Base-by-base conservation (phyloP, 37 sponge, comb jelly and placozoan genomes). In the Diacarnus erythraeanus region DNA sequence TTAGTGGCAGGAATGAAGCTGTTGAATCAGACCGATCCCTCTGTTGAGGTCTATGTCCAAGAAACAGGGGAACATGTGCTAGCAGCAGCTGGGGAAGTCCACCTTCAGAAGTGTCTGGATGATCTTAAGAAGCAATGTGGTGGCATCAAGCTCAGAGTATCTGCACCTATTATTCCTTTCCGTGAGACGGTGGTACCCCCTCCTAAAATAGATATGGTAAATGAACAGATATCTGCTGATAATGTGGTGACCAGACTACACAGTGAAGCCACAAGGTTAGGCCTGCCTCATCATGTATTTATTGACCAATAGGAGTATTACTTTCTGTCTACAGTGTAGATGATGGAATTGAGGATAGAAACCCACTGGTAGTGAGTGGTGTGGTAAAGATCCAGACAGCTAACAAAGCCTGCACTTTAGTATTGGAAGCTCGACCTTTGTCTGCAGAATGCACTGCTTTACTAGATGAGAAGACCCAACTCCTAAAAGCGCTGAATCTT, bases 81-180 rank as follows among this genome's bases (percentile, higher is more conserved):
- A 0, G 68, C 82, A 23, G 85, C 94, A 9, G 90, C 96, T 0
- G 99, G 99, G 30, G 99, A 98, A 81, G 99, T 98, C 17, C 99
- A 98, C 64, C 78, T 98, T 37, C 78, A 94, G 68, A 87, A 90
- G 30, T 98, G 99, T 68, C 47, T 98, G 34, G 89, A 95, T 36
- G 99, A 98, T 76, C 86, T 98, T 44, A 70, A 51, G 27, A 79
- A 84, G 3, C 36, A 39, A 42, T 98, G 61, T 60, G 83, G 86
- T 2, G 2, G 42, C 23, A 84, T 98, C 30, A 77, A 93, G 31
- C 61, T 98, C 57, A 85, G 77, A n/a, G 92, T 94, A 2, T 98
- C 99, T 15, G 86, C 81, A 17, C 99, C 99, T 1, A 89, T 98
- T 20, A 76, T 98, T 33, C 97, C 96, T 20, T 98, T 96, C 61